Evolutionary conservation across 2,888 invertebrate genomes (phyloP), one percentile per base, ranked within the genome.

Genomic region (Smittia aterrima): DNA sequence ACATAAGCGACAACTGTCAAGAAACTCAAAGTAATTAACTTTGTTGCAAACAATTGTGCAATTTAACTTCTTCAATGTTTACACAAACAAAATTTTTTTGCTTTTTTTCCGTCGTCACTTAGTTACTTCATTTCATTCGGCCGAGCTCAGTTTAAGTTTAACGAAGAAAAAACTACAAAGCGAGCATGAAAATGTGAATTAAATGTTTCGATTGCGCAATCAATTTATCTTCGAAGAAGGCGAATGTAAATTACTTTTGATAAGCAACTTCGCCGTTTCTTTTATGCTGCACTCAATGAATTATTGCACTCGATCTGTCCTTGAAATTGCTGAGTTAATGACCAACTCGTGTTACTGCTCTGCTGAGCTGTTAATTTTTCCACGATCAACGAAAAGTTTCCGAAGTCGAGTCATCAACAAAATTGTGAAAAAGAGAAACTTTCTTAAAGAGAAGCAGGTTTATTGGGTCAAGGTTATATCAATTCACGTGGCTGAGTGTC

Each of bases 381-480:
- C 4, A 38, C 38, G n/a, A n/a, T n/a, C n/a, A n/a, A 11, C 11
- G 47, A 47, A 32, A 32, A 3, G 3, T 32, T 32, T 32, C 32
- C n/a, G 58, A 7, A 25, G 64, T 22, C 27, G 25, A 64, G 9
- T 64, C 27, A 27, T 64, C 24, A 64, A 27, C 4, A 64, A 18
- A 64, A n/a, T n/a, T n/a, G n/a, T 22, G 9, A 58, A 58, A 64
- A 64, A 64, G 64, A 25, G 64, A 64, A 64, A 64, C 25, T 64
- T 58, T 18, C 64, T 20, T 27, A 16, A 27, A 25, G 25, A 27
- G n/a, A 64, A 64, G 27, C 25, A 9, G 27, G 20, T 22, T 32
- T 54, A 72, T 72, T 62, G 22, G 72, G 72, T 72, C 72, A 72
- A 72, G 72, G 72, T 38, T 71, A 27, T 16, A 16, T n/a, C 22